These are phyloP conservation scores for Rissa tridactyla DNA, from an alignment of 2,113 vertebrate species.

Conservation along the genomic window DNA sequence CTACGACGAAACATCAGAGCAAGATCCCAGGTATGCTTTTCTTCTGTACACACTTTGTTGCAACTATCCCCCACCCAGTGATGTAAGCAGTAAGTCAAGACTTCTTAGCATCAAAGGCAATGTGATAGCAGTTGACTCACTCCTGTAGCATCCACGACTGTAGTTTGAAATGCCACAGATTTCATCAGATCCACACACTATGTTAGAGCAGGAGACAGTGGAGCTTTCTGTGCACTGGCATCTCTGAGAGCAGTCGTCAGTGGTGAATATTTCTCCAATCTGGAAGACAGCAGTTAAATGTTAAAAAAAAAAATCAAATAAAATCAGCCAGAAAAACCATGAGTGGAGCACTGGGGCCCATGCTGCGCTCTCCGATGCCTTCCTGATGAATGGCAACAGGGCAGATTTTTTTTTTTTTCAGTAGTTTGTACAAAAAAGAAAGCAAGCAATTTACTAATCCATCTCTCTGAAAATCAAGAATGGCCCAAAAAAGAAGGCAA, in stretches of 20 bases:
- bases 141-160: conserved; percentile 61
- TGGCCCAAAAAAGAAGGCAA: not conserved
- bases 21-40: not conserved
- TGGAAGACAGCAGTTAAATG: not conserved
- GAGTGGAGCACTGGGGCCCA: not conserved
- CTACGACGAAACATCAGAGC: not conserved
- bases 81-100: not conserved
- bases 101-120: not conserved
- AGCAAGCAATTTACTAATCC: not conserved
- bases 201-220: not conserved
- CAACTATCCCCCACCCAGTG: not conserved
- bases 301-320: not conserved
- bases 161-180: conserved; percentile 51
- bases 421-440: not conserved
- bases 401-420: not conserved
- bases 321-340: not conserved
- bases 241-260: conserved; percentile 65
- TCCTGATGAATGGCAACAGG: not conserved
- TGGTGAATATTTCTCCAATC: conserved; percentile 57
- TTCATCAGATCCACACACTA: not conserved
- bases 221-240: conserved; percentile 64
- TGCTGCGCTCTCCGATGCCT: not conserved
- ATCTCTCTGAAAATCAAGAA: not conserved
- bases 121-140: conserved; percentile 19
- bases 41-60: not conserved